Evolutionary conservation across 1,140 invertebrate species (phyloP), one percentile per base, ranked within the genome.

Genomic region (Melanaphis sacchari): DNA sequence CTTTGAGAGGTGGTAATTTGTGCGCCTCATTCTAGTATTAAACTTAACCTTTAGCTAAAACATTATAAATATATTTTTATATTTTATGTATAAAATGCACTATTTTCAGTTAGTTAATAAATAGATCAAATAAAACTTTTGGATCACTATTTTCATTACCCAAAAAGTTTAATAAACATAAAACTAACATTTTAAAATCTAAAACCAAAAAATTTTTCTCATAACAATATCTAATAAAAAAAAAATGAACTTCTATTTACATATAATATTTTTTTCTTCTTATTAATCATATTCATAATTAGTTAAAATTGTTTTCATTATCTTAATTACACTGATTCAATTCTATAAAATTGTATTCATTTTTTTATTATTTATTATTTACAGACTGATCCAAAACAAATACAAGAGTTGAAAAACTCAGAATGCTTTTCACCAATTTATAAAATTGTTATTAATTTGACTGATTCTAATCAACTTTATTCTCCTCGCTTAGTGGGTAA

Each of bases 341-440:
- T 43, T 54, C 5, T 88, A 5, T 36, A 36, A 41, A 26, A 84
- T 84, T 38, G 8, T 82, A 85, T 41, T 87, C 31, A 49, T 88
- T 82, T 36, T n/a, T n/a, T n/a, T n/a, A n/a, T n/a, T n/a, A n/a
- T n/a, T 52, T 89, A 38, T 52, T 89, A n/a, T 93, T 94, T 95
- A 36, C 90, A 95, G 95, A 94, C 94, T 93, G 94, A 94, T 94
- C 54, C 94, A 41, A 94, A 95, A 52, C 95, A 95, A 94, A 95
- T 95, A 94, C 94, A 94, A 40, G 94, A 94, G 52, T 93, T 95
- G 91, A 95, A 94, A 94, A 94, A 94, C 52, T 95, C 94, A 94
- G 94, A 94, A 66, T 95, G 94, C 93, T 96, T 95, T 93, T 95
- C 95, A 93, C 94, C 94, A 91, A 94, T 95, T n/a, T 96, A 95